Base-by-base conservation (phyloP, 2,113 vertebrate genomes). In the Laticauda colubrina region DNA sequence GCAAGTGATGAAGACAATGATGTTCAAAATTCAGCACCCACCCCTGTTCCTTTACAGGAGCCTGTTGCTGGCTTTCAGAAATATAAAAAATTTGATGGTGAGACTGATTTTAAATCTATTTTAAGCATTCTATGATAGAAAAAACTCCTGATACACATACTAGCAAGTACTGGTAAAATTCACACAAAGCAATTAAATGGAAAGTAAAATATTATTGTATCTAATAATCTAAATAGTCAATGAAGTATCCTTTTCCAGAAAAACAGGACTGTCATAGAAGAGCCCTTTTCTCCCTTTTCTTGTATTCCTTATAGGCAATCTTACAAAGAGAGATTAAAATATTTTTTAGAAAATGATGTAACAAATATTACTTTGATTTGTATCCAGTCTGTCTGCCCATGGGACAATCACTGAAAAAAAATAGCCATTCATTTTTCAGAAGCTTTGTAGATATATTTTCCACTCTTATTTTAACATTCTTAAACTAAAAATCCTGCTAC, bases 51-150 rank as follows among this genome's bases (percentile, higher is more conserved):
- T 86, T n/a, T 29, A 29, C 94, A 95, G 56, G 54, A 93, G 89
- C 89, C 92, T 89, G 48, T 90, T 90, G 81, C 75, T 94, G 91
- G 53, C 91, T 75, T 93, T 94, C 85, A 87, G 89, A 94, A 97
- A 88, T 97, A 97, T 92, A 95, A 95, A 92, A 98, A 75, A 87
- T 99, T 99, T 97, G 97, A 99, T 93, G 99, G 99, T 99, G 97
- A 95, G 97, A 94, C 92, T 94, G 92, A 11, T 94, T 91, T 91
- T 89, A 89, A n/a, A 59, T 12, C 3, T 59, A 59, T 69, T 53
- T 75, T 39, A 87, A 88, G 23, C 55, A 48, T 61, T 69, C 4
- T 4, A n/a, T n/a, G n/a, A 6, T 69, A 69, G 4, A 11, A 69
- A n/a, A 69, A 69, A n/a, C 0, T 64, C 29, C 61, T 69, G 64